Evolutionary conservation across 2,797 vertebrate genomes (phyloP).

Genomic region (Botia almorhae): DNA sequence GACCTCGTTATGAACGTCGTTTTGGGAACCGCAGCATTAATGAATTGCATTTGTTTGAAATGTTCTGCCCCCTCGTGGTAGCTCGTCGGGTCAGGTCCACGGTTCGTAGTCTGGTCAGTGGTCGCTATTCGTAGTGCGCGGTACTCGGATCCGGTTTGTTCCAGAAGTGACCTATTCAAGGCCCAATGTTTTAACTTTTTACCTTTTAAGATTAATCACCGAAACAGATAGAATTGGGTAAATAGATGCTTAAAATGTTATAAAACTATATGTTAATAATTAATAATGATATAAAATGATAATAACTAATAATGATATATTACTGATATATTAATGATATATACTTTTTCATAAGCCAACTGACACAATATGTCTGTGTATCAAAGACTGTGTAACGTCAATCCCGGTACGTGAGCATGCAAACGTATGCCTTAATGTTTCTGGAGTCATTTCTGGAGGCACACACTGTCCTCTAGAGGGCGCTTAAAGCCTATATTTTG

Average conservation of each 20-base stretch:
- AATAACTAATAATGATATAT: not conserved
- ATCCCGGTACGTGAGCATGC: not conserved
- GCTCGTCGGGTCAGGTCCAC: not conserved
- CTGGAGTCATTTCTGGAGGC: not conserved
- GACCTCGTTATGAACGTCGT: no score
- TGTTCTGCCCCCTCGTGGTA: slow-evolving; percentile 10
- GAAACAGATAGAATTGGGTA: no score
- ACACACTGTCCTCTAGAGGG: slow-evolving; percentile 24
- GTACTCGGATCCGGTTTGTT: not conserved
- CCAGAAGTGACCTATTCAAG: not conserved
- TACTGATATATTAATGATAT: not conserved
- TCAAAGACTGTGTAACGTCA: not conserved
- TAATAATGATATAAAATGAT: not conserved
- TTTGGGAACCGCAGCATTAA: no score
- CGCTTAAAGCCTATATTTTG: slow-evolving; percentile 29
- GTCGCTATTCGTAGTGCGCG: not conserved
- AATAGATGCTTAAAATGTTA: no score
- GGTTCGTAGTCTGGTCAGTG: slow-evolving; percentile 1
- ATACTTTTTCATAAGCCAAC: no score
- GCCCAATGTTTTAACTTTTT: not conserved
- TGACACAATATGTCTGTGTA: not conserved
- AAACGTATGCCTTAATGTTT: not conserved
- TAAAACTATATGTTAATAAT: no score
- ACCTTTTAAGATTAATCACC: no score
- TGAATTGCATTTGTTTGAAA: not conserved